phyloP scores from a whole-genome alignment of 2,797 vertebrate genomes.

The Potorous gilbertii region DNA sequence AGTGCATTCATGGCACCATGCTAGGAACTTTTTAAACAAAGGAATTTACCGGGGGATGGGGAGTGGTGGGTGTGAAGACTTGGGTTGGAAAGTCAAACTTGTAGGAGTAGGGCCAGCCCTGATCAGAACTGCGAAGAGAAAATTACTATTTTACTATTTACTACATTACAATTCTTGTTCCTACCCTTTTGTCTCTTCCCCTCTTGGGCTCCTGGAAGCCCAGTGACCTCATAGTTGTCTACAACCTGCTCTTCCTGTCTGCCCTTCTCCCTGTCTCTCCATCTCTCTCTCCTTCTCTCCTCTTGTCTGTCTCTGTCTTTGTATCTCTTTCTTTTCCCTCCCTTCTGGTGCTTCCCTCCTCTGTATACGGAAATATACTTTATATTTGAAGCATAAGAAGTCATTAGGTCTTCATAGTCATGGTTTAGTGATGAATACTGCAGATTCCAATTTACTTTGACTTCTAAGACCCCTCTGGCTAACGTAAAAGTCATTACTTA shows the following conservation, averaged over 20 bases:
- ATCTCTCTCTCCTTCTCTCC: background rate
- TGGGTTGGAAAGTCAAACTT: background rate
- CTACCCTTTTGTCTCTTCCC: background rate
- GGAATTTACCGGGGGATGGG: background rate
- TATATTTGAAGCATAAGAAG: background rate
- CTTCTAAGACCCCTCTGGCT: slow-evolving; percentile 3
- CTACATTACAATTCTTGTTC: background rate
- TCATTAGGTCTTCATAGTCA: background rate
- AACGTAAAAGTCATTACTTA: background rate
- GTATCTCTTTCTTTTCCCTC: background rate
- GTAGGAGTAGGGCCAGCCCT: background rate
- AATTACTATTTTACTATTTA: no score
- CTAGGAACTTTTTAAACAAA: background rate
- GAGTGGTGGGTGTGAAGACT: background rate
- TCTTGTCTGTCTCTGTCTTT: background rate
- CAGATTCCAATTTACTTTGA: slow-evolving; percentile 30
- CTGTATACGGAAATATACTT: background rate
- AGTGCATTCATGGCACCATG: background rate
- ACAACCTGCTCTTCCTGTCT: background rate
- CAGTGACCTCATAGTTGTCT: background rate
- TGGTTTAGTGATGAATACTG: background rate
- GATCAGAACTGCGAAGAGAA: background rate
- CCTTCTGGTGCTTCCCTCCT: background rate
- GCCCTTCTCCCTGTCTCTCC: background rate
- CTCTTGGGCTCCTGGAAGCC: background rate